Evolutionary conservation across 1,140 invertebrate genomes (phyloP).

Genomic region (Drosophila hydei): DNA sequence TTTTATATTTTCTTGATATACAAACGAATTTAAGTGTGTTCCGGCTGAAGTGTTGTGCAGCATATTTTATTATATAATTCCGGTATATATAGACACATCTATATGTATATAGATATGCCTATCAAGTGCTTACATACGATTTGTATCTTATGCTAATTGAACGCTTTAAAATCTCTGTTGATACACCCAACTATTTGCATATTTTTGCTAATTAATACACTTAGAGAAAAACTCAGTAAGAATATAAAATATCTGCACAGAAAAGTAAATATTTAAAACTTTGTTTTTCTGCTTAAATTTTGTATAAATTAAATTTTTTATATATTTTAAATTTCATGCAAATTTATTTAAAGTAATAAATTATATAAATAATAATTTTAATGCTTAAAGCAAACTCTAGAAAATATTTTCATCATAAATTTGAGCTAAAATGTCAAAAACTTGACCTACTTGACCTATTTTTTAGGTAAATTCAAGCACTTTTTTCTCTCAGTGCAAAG

Average conservation of each 20-base stretch:
- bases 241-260: too few species aligned
- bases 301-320: too few species aligned
- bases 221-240: not conserved
- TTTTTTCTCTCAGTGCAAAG: not conserved
- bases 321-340: too few species aligned
- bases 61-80: slow-evolving; percentile 3
- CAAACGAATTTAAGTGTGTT: not conserved
- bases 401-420: not conserved
- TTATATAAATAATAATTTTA: too few species aligned
- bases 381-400: too few species aligned
- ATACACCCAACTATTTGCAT: slow-evolving; percentile 10
- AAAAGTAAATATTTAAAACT: too few species aligned
- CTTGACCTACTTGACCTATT: not conserved
- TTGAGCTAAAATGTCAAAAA: too few species aligned
- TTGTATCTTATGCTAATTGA: slow-evolving; percentile 64
- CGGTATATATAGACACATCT: not conserved
- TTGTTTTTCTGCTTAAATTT: not conserved
- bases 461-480: not conserved
- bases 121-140: slow-evolving; percentile 41
- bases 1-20: too few species aligned
- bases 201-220: slow-evolving; percentile 69
- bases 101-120: not conserved
- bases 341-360: too few species aligned
- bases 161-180: slow-evolving; percentile 23
- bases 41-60: slow-evolving; percentile 1